Evolutionary conservation across 1,140 invertebrate genomes (phyloP).

Genomic region (Rhagoletis pomonella): DNA sequence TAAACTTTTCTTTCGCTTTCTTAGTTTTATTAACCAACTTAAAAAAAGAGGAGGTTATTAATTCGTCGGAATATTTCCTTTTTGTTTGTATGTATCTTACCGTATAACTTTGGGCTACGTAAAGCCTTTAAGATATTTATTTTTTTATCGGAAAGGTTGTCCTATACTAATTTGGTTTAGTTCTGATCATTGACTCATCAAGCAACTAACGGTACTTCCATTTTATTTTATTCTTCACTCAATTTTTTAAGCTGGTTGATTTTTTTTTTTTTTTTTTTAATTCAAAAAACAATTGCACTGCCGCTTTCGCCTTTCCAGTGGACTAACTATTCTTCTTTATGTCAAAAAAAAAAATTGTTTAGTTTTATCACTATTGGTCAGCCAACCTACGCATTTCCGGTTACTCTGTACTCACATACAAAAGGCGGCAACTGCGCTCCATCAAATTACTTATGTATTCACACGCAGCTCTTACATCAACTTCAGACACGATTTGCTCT

Average conservation of each 20-base stretch:
- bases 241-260: background rate
- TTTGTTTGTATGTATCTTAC: too few relatives aligned
- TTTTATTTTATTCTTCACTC: too few relatives aligned
- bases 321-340: background rate
- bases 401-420: background rate
- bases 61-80: too few relatives aligned
- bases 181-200: too few relatives aligned
- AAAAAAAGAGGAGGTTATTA: too few relatives aligned
- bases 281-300: background rate
- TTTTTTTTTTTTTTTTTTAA: background rate
- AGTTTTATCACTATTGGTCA: background rate
- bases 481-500: conserved; percentile 28
- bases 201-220: too few relatives aligned
- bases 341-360: background rate
- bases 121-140: too few relatives aligned
- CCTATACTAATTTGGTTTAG: too few relatives aligned
- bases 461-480: background rate
- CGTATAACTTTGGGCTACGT: too few relatives aligned
- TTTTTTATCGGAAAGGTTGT: too few relatives aligned
- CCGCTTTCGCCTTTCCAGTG: background rate
- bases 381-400: conserved; percentile 32
- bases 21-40: too few relatives aligned
- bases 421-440: background rate
- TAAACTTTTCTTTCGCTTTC: background rate
- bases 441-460: background rate